These are phyloP conservation scores for Adelphocoris suturalis DNA, from an alignment of 2,888 invertebrate species.

Conservation along the genomic window DNA sequence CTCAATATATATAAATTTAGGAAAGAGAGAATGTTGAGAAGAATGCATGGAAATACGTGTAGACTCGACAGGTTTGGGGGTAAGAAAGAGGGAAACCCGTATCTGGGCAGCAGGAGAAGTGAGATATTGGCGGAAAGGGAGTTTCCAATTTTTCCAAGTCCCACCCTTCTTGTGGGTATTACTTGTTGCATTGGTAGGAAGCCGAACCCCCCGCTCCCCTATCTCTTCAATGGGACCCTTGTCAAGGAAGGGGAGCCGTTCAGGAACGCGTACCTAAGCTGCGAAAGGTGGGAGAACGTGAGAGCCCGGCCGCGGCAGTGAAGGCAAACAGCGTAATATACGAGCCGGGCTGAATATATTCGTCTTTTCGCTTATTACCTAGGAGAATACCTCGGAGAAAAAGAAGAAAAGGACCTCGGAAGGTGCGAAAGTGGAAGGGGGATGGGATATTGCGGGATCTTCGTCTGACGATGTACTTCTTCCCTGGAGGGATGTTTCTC, in stretches of 20 bases:
- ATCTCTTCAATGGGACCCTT: not conserved
- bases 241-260: not conserved
- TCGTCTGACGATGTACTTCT: not conserved
- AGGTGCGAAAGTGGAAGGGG: not conserved
- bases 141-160: not conserved
- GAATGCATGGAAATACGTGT: not conserved
- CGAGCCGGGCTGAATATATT: conserved; percentile 34
- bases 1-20: too few species aligned
- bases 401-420: not conserved
- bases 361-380: conserved; percentile 45
- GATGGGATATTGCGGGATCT: conserved; percentile 36
- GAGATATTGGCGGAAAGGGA: conserved; percentile 26
- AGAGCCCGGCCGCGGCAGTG: not conserved
- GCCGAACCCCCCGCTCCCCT: not conserved
- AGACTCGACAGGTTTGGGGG: not conserved
- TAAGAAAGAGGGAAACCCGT: not conserved
- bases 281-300: not conserved
- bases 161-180: conserved; percentile 2
- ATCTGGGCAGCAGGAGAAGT: conserved; percentile 4
- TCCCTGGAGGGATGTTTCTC: not conserved
- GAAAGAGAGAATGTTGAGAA: not conserved
- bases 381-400: conserved; percentile 18
- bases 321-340: not conserved
- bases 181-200: conserved; percentile 35
- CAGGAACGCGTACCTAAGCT: conserved; percentile 12